Evolutionary conservation across 2,888 invertebrate species (phyloP).

Genomic region (Cyrtodaria siliqua): DNA sequence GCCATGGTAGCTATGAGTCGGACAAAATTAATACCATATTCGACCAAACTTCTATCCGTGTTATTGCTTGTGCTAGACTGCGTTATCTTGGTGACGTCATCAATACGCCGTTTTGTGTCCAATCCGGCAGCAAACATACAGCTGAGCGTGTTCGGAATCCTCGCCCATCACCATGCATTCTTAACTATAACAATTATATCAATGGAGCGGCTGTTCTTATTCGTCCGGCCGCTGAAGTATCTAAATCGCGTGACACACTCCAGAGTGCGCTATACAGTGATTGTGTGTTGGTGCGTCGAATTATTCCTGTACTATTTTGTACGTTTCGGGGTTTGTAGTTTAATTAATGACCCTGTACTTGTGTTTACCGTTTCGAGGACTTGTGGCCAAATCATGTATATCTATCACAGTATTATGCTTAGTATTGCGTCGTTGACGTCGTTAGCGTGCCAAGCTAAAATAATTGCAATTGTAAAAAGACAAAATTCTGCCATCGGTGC

Average conservation of each 20-base stretch:
- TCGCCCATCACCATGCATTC: not conserved
- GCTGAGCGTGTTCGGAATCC: not conserved
- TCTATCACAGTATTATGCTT: not conserved
- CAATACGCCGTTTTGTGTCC: not conserved
- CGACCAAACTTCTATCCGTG: not conserved
- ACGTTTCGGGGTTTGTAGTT: not conserved
- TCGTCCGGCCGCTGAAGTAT: not conserved
- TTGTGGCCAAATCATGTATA: not conserved
- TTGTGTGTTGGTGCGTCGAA: not conserved
- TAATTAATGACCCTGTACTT: not conserved
- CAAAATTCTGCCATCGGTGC: not conserved
- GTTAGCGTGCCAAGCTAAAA: not conserved
- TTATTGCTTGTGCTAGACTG: not conserved
- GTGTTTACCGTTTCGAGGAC: not conserved
- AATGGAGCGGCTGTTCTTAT: not conserved
- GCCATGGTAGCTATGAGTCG: not conserved
- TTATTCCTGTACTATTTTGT: not conserved
- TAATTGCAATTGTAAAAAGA: not conserved
- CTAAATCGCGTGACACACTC: not conserved
- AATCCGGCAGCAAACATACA: not conserved
- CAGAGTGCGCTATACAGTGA: not conserved
- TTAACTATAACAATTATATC: not conserved
- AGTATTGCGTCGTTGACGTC: not conserved
- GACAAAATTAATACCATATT: not conserved
- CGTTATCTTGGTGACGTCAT: not conserved